These are phyloP conservation scores for Agonopterix subpropinquella DNA, from an alignment of 2,888 invertebrate genomes.

Conservation along the genomic window DNA sequence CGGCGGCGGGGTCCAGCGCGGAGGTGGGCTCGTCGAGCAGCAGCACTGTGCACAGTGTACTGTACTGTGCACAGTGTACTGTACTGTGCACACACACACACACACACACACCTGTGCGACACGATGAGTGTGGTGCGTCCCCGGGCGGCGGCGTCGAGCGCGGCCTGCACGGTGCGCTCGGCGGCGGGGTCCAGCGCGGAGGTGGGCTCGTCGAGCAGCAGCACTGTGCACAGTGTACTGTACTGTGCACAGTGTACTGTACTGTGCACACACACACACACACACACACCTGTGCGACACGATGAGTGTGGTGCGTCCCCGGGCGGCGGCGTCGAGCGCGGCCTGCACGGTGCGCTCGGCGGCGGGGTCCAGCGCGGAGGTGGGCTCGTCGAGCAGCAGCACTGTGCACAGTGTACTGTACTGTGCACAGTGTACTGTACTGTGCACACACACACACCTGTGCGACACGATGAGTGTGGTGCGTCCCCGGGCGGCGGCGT, in stretches of 20 bases:
- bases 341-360: slow-evolving; percentile 61
- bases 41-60: neutral
- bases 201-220: slow-evolving; percentile 88
- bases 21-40: neutral
- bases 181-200: slow-evolving; percentile 88
- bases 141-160: slow-evolving; percentile 81
- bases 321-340: slow-evolving; percentile 81
- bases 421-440: neutral
- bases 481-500: slow-evolving; percentile 82
- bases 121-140: slow-evolving; percentile 85
- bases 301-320: slow-evolving; percentile 51
- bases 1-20: too few species aligned
- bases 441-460: slow-evolving; percentile 33
- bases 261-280: too few species aligned
- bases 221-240: slow-evolving; percentile 39
- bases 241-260: too few species aligned
- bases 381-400: slow-evolving; percentile 70
- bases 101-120: slow-evolving; percentile 72
- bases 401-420: neutral
- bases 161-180: slow-evolving; percentile 77
- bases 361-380: slow-evolving; percentile 87
- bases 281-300: slow-evolving; percentile 77
- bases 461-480: slow-evolving; percentile 86
- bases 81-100: too few species aligned
- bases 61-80: too few species aligned